phyloP scores from a whole-genome alignment of 2,888 invertebrate species.

The Drosophila affinis region DNA sequence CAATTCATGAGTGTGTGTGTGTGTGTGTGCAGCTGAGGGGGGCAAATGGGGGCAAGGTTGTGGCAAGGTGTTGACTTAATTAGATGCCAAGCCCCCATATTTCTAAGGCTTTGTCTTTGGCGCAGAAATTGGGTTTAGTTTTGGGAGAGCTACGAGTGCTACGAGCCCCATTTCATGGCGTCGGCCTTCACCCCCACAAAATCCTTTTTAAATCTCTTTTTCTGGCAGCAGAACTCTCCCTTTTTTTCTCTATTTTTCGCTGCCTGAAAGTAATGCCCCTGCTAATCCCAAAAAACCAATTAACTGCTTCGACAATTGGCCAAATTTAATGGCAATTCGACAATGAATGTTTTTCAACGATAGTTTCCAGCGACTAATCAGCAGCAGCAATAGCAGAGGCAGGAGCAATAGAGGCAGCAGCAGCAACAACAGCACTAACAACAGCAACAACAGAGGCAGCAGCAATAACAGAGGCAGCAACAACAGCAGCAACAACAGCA shows the following conservation, averaged over 20 bases:
- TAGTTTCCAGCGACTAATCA: slow-evolving; percentile 52
- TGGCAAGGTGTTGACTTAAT: slow-evolving; percentile 58
- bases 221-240: background rate
- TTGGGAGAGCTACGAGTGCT: too few species aligned
- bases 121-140: slow-evolving; percentile 9
- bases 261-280: slow-evolving; percentile 17
- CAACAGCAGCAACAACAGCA: too few species aligned
- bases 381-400: slow-evolving; percentile 1
- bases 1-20: slow-evolving; percentile 5
- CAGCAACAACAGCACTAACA: too few species aligned
- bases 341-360: slow-evolving; percentile 1
- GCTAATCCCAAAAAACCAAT: slow-evolving; percentile 53
- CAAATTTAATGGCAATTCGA: slow-evolving; percentile 40
- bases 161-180: background rate
- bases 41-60: slow-evolving; percentile 50
- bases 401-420: too few species aligned
- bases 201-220: background rate
- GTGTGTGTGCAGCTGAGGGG: slow-evolving; percentile 27
- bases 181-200: background rate
- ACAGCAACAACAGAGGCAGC: too few species aligned
- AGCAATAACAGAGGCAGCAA: too few species aligned
- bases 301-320: slow-evolving; percentile 44
- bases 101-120: slow-evolving; percentile 20
- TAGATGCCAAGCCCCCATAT: slow-evolving; percentile 46
- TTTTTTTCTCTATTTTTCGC: background rate